phyloP scores from a whole-genome alignment of 2,113 vertebrate genomes.

The Typhlomys cinereus region DNA sequence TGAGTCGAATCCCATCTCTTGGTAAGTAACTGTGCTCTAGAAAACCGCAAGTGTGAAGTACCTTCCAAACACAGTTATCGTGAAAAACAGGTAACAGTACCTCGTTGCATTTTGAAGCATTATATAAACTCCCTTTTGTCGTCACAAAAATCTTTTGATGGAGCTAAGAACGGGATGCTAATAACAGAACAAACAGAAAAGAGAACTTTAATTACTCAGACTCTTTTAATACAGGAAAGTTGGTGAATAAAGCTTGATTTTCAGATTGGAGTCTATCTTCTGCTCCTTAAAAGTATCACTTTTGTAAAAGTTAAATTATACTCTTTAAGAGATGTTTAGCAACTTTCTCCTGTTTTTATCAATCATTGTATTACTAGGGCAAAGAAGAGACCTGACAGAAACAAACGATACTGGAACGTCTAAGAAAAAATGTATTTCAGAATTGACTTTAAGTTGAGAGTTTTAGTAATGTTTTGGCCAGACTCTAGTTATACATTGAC shows the following conservation, averaged over 20 bases:
- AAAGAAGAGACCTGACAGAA: background rate
- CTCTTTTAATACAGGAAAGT: background rate
- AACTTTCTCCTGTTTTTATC: background rate
- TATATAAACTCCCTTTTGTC: background rate
- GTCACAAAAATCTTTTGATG: background rate
- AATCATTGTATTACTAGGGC: background rate
- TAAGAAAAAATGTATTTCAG: background rate
- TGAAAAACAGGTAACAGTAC: too few species aligned
- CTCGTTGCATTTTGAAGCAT: too few species aligned
- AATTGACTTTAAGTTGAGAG: background rate
- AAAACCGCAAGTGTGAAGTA: conserved; percentile 32
- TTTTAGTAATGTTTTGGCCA: too few species aligned
- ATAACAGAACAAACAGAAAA: background rate
- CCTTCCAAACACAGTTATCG: too few species aligned
- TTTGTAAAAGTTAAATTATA: background rate
- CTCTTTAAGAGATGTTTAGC: background rate
- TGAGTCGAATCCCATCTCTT: background rate
- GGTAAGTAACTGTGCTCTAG: background rate
- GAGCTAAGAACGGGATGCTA: background rate
- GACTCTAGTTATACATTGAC: background rate
- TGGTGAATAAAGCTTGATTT: background rate
- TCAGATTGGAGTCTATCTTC: background rate
- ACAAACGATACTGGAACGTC: background rate
- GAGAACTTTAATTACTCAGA: background rate
- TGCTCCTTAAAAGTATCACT: background rate